Evolutionary conservation across 2,113 vertebrate genomes (phyloP).

Genomic region (Periophthalmodon schlosseri): DNA sequence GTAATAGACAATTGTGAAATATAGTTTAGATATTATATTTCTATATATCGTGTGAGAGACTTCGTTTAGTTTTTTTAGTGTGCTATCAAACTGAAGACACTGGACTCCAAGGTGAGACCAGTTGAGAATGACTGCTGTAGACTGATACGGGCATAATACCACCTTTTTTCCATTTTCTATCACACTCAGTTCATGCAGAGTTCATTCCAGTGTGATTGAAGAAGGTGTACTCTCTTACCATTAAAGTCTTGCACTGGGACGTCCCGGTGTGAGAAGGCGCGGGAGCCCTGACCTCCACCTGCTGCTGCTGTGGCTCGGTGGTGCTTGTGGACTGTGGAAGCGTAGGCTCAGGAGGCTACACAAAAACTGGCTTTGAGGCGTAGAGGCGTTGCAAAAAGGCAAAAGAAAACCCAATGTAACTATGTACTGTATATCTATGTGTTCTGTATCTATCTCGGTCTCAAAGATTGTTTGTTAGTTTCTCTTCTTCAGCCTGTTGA

Average conservation of each 20-base stretch:
- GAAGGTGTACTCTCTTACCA: not conserved
- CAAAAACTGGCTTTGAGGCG: slow-evolving; percentile 36
- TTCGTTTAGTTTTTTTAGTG: not conserved
- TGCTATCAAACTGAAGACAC: not conserved
- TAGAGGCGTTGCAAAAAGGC: slow-evolving; percentile 47
- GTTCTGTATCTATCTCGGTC: slow-evolving; percentile 74
- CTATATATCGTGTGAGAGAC: not conserved
- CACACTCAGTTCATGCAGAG: not conserved
- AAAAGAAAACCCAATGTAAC: slow-evolving; percentile 66
- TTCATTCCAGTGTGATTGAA: not conserved
- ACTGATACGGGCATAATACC: not conserved
- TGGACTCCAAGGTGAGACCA: not conserved
- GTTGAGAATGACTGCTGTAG: not conserved
- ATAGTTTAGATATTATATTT: slow-evolving; percentile 2
- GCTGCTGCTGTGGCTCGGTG: slow-evolving; percentile 14
- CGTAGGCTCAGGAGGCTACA: slow-evolving; percentile 43
- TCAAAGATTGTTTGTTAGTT: slow-evolving; percentile 72
- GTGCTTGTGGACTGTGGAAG: slow-evolving; percentile 27
- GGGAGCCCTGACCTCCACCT: slow-evolving; percentile 33
- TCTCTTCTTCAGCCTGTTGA: slow-evolving; percentile 72
- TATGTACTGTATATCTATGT: slow-evolving; percentile 72
- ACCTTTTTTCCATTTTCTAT: not conserved
- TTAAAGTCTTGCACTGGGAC: not conserved
- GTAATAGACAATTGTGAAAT: slow-evolving; percentile 2
- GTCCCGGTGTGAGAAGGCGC: not conserved